Evolutionary conservation across 1,140 invertebrate species (phyloP).

Genomic region (Berghia stephanieae): DNA sequence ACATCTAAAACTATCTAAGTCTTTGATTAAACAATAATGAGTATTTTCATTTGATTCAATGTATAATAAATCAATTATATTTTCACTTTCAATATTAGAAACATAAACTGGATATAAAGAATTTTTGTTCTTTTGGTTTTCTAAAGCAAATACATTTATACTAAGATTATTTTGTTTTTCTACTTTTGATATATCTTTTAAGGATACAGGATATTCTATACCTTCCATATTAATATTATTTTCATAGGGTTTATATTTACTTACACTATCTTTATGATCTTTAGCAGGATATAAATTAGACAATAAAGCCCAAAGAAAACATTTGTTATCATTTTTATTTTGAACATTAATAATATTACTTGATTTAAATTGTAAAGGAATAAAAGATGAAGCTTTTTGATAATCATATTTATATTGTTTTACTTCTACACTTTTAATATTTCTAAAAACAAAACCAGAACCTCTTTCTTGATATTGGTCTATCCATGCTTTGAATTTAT

Average conservation of each 20-base stretch:
- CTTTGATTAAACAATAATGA: slow-evolving; percentile 31
- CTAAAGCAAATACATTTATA: slow-evolving; percentile 30
- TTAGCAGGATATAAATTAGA: slow-evolving; percentile 16
- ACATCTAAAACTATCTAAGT: slow-evolving; percentile 29
- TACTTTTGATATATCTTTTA: slow-evolving; percentile 28
- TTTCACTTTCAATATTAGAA: slow-evolving; percentile 17
- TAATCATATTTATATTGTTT: slow-evolving; percentile 23
- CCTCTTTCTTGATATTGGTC: slow-evolving; percentile 33
- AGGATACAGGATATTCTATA: slow-evolving; percentile 30
- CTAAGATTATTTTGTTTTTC: slow-evolving; percentile 35
- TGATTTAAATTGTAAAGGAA: slow-evolving; percentile 24
- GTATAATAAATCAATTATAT: background rate
- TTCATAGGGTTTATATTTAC: slow-evolving; percentile 15
- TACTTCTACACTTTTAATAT: slow-evolving; percentile 19
- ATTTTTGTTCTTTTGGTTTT: slow-evolving; percentile 23
- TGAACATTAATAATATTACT: slow-evolving; percentile 20
- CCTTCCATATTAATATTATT: no score
- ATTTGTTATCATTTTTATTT: slow-evolving; percentile 19
- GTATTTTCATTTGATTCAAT: slow-evolving; percentile 13
- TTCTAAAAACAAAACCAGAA: slow-evolving; percentile 21
- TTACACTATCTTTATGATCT: slow-evolving; percentile 10
- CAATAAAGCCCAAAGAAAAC: slow-evolving; percentile 17
- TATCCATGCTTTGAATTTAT: slow-evolving; percentile 23
- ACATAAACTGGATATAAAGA: slow-evolving; percentile 32
- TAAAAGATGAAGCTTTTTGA: slow-evolving; percentile 13